Evolutionary conservation across 2,888 invertebrate species (phyloP).

Genomic region (Sarcophaga rosellei): DNA sequence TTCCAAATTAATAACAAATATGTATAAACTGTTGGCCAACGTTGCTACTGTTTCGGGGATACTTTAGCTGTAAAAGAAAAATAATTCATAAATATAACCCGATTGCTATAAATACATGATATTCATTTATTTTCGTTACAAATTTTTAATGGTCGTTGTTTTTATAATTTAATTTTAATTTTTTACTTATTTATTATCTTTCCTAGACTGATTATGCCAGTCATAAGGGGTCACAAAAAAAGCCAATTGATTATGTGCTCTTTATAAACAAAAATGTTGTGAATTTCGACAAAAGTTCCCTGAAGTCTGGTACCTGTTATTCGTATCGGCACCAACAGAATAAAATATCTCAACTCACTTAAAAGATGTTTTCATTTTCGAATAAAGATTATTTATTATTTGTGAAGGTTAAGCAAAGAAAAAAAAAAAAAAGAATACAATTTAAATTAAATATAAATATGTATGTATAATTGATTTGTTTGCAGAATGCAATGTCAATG

Average conservation of each 20-base stretch:
- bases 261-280: constrained; percentile 18
- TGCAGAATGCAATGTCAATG: constrained; percentile 36
- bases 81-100: constrained; percentile 42
- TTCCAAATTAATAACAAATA: background rate
- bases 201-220: constrained; percentile 55
- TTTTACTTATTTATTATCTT: constrained; percentile 52
- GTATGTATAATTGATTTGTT: constrained; percentile 16
- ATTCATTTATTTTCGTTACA: background rate
- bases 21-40: background rate
- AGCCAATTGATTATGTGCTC: constrained; percentile 36
- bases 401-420: constrained; percentile 26
- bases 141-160: background rate
- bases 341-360: constrained; percentile 1
- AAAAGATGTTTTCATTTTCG: background rate
- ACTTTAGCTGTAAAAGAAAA: background rate
- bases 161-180: background rate
- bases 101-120: constrained; percentile 49
- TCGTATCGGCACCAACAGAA: background rate
- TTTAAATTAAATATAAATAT: background rate
- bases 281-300: background rate
- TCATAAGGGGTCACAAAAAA: constrained; percentile 51
- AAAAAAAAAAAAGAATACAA: background rate
- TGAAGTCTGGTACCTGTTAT: constrained; percentile 29
- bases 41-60: background rate
- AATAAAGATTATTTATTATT: constrained; percentile 22